A percentile compares a stretch with the other conserved stretches of the same genome.
phyloP scores from a whole-genome alignment of 2,888 invertebrate species.

The Seira musarum region DNA sequence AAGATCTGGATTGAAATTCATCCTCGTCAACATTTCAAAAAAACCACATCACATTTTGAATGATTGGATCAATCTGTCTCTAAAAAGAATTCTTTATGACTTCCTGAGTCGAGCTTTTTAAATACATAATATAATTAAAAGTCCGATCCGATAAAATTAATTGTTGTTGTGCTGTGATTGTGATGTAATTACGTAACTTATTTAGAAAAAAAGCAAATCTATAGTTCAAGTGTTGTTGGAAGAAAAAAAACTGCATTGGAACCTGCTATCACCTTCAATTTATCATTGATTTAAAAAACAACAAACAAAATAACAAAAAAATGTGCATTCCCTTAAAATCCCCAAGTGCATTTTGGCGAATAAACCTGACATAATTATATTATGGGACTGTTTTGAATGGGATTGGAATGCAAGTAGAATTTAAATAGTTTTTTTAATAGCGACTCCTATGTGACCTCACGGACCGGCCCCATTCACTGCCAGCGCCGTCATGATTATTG shows the following conservation, averaged over 20 bases:
- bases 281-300: slow-evolving; percentile 21
- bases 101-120: no score
- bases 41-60: no score
- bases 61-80: no score
- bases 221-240: not conserved
- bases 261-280: slow-evolving; percentile 27
- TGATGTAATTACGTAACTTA: not conserved
- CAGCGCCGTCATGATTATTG: slow-evolving; percentile 71
- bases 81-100: no score
- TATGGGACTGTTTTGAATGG: not conserved
- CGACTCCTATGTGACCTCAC: slow-evolving; percentile 69
- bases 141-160: no score
- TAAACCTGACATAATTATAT: not conserved
- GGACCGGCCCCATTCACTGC: slow-evolving; percentile 66
- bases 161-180: no score
- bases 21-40: no score
- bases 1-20: no score
- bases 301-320: not conserved
- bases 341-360: not conserved
- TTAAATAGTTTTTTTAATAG: slow-evolving; percentile 56
- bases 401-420: not conserved
- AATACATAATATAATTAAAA: no score
- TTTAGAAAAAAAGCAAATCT: no score
- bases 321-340: not conserved
- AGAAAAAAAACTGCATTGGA: slow-evolving; percentile 47